Conservation (phyloP, 2,888 invertebrate genomes). For the Drosophila aldrichi region DNA sequence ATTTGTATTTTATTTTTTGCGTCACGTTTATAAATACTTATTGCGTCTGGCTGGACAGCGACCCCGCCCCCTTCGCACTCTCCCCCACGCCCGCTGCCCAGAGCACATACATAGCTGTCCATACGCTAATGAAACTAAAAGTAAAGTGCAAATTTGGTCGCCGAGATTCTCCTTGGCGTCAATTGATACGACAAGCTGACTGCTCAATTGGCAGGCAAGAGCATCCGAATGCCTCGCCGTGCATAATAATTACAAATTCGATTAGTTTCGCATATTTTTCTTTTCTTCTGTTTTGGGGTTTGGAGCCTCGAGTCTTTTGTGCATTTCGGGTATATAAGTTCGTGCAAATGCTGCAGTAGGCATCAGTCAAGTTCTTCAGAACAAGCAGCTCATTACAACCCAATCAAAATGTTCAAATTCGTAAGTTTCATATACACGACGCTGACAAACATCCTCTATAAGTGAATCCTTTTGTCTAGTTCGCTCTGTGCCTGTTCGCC, state of each 20-base stretch:
- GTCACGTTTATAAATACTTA: conserved; percentile 72
- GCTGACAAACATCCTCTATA: neutral
- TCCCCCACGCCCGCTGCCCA: neutral
- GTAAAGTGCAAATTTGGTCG: conserved; percentile 61
- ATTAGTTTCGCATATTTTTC: conserved; percentile 9
- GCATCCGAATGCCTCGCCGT: conserved; percentile 40
- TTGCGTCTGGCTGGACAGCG: conserved; percentile 27
- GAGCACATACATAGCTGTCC: neutral
- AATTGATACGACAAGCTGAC: conserved; percentile 36
- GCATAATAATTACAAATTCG: conserved; percentile 57
- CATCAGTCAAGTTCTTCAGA: conserved; percentile 81
- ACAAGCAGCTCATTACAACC: conserved; percentile 52
- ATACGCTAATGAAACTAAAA: conserved; percentile 71
- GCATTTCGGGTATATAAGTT: conserved; percentile 72
- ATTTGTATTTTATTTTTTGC: conserved; percentile 44
- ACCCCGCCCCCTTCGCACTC: neutral
- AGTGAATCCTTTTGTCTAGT: conserved; percentile 49
- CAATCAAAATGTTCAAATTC: conserved; percentile 84
- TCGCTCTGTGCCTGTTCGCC: conserved; percentile 85
- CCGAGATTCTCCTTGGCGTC: conserved; percentile 72
- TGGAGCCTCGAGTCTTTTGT: conserved; percentile 41
- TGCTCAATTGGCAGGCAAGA: conserved; percentile 48
- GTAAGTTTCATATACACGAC: conserved; percentile 68
- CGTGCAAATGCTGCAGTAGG: conserved; percentile 22
- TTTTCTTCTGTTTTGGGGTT: neutral